Evolutionary conservation across 2,113 vertebrate genomes (phyloP).

Genomic region (Zosterops hypoxanthus): DNA sequence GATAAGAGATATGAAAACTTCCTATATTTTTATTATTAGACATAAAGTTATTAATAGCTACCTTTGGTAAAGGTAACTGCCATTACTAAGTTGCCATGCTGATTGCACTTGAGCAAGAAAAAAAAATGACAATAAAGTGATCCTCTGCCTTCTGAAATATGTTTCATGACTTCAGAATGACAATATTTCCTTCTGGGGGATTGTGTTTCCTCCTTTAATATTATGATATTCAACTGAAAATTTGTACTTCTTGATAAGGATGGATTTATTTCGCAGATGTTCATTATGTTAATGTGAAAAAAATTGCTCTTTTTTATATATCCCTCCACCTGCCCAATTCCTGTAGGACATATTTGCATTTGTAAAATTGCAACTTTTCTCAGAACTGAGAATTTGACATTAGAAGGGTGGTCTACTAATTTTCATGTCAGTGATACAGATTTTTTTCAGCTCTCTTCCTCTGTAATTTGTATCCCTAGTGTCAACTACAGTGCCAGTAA

Average conservation of each 20-base stretch:
- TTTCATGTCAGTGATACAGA: background rate
- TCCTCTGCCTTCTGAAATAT: background rate
- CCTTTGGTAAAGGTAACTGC: background rate
- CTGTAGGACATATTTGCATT: background rate
- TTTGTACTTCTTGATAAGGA: background rate
- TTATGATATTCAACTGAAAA: background rate
- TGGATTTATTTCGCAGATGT: background rate
- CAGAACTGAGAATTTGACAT: background rate
- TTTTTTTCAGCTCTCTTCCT: background rate
- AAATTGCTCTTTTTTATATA: background rate
- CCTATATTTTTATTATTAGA: background rate
- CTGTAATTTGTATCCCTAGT: background rate
- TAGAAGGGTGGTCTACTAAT: background rate
- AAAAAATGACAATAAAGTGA: background rate
- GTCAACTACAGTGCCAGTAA: background rate
- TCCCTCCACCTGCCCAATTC: fast-evolving
- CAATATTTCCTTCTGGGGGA: background rate
- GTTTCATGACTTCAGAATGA: background rate
- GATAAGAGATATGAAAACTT: background rate
- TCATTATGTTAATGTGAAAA: background rate
- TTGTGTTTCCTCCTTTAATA: background rate
- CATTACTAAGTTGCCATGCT: background rate
- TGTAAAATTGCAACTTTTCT: background rate
- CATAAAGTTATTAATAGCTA: background rate
- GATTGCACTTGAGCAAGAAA: background rate